A percentile compares a stretch with the other conserved stretches of the same genome.
Evolutionary conservation across 2,888 invertebrate genomes (phyloP).

Genomic region (Lissocephala sabroskyi): DNA sequence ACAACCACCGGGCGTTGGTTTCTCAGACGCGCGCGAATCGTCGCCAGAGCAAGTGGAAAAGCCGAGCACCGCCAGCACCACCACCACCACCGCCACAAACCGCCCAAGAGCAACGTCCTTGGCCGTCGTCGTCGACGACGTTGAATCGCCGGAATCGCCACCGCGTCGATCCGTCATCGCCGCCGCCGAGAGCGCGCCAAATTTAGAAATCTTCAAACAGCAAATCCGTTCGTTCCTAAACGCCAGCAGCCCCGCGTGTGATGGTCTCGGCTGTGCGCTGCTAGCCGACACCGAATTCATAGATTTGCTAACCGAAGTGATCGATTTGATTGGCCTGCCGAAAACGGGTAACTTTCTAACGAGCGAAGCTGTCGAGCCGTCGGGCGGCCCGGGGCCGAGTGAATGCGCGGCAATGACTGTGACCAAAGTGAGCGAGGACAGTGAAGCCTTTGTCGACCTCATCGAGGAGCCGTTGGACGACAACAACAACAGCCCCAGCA

Average conservation of each 20-base stretch:
- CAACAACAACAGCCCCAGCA: slow-evolving; percentile 31
- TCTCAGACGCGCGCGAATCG: slow-evolving; percentile 68
- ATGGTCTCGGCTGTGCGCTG: neutral
- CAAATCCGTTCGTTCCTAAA: slow-evolving; percentile 36
- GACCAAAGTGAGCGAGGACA: slow-evolving; percentile 47
- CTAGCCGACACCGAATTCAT: slow-evolving; percentile 35
- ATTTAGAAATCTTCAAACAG: slow-evolving; percentile 45
- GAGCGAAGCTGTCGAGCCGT: slow-evolving; percentile 10
- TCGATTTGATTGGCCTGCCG: slow-evolving; percentile 34
- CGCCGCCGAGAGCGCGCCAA: slow-evolving; percentile 24
- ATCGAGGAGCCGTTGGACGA: slow-evolving; percentile 36
- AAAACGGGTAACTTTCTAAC: slow-evolving; percentile 47
- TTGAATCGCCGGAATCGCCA: neutral
- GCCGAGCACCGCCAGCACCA: slow-evolving; percentile 16
- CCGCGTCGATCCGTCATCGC: slow-evolving; percentile 3
- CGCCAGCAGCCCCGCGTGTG: slow-evolving; percentile 4
- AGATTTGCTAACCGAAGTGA: slow-evolving; percentile 38
- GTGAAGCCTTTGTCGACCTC: slow-evolving; percentile 35
- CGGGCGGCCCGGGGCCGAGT: slow-evolving; percentile 20
- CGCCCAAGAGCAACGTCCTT: slow-evolving; percentile 8
- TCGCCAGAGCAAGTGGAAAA: slow-evolving; percentile 62
- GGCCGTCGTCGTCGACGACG: slow-evolving; percentile 4
- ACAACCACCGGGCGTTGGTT: slow-evolving; percentile 19
- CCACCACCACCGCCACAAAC: slow-evolving; percentile 14
- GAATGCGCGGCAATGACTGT: slow-evolving; percentile 53